Base-by-base conservation (phyloP, 2,113 vertebrate species). In the Melanerpes formicivorus region DNA sequence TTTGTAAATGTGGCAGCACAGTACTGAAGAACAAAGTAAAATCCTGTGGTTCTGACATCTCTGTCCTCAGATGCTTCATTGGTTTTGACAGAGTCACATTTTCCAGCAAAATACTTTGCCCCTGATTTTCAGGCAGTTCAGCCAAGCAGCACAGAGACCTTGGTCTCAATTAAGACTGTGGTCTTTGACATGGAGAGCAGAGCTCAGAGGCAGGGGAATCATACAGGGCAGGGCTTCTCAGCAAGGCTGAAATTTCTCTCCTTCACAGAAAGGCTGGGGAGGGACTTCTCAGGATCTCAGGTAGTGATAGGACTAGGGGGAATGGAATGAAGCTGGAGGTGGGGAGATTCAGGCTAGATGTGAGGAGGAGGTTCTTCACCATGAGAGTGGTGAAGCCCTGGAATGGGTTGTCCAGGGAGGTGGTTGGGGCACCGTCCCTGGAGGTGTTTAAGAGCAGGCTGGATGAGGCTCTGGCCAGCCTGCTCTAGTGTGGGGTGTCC, bases 111-210 rank as follows among this genome's bases (percentile, higher is more conserved):
- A 50, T 67, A n/a, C 25, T 70, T 73, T 48, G 63, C 42, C 62
- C 19, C 1, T 44, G 30, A 62, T 63, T 85, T 85, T 85, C 69
- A 73, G 25, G 22, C 30, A 26, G 50, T 65, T 83, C 72, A 82
- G 55, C 58, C 64, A 93, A 76, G 64, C 29, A 40, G 72, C 29
- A 40, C 9, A 30, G 59, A 84, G 34, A 70, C 34, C 27, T 82
- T 0, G 0, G 48, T 64, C 48, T 72, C 2, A 0, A 26, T 37
- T 62, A 63, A 52, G 76, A 34, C 22, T 14, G 13, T 46, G 58
- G 37, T 73, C 37, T 70, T 65, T 0, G 0, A 34, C 46, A 34
- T n/a, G 46, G 29, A 58, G 42, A 82, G 50, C 46, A 62, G 63
- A 19, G 25, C 15, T 83, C 22, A 44, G 29, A 3, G 0, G 2